Evolutionary conservation across 2,797 vertebrate genomes (phyloP).

Genomic region (Falco concolor): DNA sequence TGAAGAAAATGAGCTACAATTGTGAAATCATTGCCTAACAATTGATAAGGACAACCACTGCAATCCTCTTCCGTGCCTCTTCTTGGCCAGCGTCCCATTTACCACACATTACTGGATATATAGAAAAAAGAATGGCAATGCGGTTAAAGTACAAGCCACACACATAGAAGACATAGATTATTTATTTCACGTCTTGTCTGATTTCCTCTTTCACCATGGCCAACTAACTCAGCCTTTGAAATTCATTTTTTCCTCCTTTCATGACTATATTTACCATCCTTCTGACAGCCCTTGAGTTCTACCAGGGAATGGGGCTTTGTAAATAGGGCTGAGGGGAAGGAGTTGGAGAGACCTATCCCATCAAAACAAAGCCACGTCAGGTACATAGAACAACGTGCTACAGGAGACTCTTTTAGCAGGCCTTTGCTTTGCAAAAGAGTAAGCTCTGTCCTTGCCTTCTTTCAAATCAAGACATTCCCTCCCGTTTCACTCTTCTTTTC

Average conservation of each 20-base stretch:
- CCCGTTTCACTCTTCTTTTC: background rate
- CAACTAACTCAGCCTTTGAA: background rate
- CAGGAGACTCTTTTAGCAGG: background rate
- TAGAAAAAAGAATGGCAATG: background rate
- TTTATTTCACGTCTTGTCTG: background rate
- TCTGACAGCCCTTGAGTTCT: background rate
- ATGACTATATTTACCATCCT: background rate
- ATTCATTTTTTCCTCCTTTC: background rate
- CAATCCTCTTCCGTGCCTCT: background rate
- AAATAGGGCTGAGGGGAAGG: background rate
- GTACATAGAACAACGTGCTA: background rate
- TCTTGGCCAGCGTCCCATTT: background rate
- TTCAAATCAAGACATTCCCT: background rate
- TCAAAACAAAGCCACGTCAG: background rate
- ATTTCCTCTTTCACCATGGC: background rate
- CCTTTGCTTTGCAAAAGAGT: background rate
- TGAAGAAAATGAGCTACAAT: conserved; percentile 4
- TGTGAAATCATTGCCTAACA: conserved; percentile 58
- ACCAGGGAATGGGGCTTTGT: background rate
- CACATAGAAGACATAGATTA: background rate
- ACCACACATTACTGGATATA: background rate
- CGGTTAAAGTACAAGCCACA: background rate
- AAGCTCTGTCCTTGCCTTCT: background rate
- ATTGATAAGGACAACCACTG: conserved; percentile 40
- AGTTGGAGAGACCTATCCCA: background rate